These are phyloP conservation scores for Choloepus didactylus DNA, from an alignment of 2,797 vertebrate species.

Conservation along the genomic window DNA sequence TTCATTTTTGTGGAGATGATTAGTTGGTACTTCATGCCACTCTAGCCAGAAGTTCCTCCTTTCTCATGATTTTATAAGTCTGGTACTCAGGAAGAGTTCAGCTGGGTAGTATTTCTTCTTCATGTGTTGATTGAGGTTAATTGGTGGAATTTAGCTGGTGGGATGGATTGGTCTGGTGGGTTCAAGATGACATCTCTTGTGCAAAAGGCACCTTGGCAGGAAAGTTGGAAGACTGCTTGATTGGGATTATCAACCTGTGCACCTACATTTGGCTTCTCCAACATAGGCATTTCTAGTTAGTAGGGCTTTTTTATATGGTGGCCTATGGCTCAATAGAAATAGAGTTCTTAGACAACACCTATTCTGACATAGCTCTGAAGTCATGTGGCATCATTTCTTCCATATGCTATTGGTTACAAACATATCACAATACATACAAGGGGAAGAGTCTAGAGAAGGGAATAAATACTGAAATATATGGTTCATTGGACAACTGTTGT, in stretches of 20 bases:
- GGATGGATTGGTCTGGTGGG: background rate
- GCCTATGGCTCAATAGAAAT: background rate
- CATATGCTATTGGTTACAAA: background rate
- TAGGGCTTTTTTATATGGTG: background rate
- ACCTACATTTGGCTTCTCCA: background rate
- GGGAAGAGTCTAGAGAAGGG: background rate
- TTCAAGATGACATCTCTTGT: background rate
- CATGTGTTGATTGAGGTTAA: background rate
- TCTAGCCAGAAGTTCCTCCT: background rate
- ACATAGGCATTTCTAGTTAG: background rate
- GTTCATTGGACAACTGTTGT: background rate
- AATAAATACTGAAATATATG: background rate
- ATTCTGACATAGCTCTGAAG: background rate
- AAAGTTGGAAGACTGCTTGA: background rate
- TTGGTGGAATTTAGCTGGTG: background rate
- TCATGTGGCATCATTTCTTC: background rate
- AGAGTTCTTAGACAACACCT: background rate
- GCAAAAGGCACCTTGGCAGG: background rate
- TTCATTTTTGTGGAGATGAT: background rate
- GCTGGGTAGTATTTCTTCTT: background rate
- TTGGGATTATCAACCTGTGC: background rate
- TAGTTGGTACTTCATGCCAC: background rate
- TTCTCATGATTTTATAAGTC: background rate
- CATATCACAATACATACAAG: background rate
- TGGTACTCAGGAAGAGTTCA: background rate